These are phyloP conservation scores for Diprion similis DNA, from an alignment of 1,140 invertebrate genomes.

Conservation along the genomic window DNA sequence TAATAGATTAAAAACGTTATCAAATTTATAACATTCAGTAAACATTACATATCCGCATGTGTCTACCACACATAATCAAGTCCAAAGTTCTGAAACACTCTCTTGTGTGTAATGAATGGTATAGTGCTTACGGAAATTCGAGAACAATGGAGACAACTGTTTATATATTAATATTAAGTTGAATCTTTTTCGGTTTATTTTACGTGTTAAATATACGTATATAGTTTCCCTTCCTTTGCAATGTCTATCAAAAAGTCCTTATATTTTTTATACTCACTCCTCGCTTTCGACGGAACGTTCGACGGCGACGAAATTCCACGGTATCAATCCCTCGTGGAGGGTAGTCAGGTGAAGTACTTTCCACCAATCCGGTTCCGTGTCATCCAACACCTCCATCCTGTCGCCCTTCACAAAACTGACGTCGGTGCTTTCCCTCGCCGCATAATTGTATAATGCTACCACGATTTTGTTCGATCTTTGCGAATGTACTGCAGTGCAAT, in stretches of 20 bases:
- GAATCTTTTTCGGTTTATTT: no score
- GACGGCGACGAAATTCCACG: conserved; percentile 92
- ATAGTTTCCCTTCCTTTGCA: no score
- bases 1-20: neutral
- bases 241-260: no score
- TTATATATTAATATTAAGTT: no score
- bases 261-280: conserved; percentile 76
- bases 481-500: conserved; percentile 50
- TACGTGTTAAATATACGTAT: no score
- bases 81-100: no score
- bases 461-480: conserved; percentile 70
- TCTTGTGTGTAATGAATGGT: no score
- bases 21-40: no score
- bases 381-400: conserved; percentile 87
- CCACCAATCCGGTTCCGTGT: conserved; percentile 94
- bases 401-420: conserved; percentile 93
- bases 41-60: no score
- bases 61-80: no score
- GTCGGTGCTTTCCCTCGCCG: conserved; percentile 87
- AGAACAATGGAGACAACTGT: no score
- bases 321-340: conserved; percentile 87
- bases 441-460: conserved; percentile 91
- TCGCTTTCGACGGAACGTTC: conserved; percentile 94
- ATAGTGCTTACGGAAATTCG: no score
- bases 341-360: conserved; percentile 86